phyloP scores from a whole-genome alignment of 2,797 vertebrate species.

The Melopsittacus undulatus region DNA sequence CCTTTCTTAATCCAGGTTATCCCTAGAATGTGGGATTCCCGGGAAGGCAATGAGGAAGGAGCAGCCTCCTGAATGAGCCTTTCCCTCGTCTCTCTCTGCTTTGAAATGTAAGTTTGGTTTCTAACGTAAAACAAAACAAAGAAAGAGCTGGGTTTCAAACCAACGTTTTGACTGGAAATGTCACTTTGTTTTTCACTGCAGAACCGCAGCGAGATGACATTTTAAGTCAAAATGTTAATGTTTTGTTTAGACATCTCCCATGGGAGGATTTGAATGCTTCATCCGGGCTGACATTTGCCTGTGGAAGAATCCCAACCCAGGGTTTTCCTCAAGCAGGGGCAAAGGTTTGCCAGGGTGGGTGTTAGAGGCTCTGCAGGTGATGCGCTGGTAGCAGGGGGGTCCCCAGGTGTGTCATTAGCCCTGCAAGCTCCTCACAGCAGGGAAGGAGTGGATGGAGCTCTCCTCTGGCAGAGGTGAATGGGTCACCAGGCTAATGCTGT shows the following conservation, averaged over 20 bases:
- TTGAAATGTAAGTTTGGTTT: neutral
- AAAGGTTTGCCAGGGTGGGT: neutral
- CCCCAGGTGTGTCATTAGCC: neutral
- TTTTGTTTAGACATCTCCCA: conserved; percentile 57
- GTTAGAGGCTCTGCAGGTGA: neutral
- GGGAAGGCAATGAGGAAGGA: neutral
- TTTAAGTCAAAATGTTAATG: conserved; percentile 67
- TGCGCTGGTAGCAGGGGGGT: neutral
- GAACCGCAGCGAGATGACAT: conserved; percentile 51
- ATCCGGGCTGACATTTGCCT: conserved; percentile 27
- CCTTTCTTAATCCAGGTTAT: neutral
- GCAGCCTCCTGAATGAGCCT: neutral
- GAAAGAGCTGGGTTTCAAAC: neutral
- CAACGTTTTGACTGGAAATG: conserved; percentile 60
- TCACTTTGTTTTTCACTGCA: conserved; percentile 64
- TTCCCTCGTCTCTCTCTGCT: neutral
- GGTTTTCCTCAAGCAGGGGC: neutral
- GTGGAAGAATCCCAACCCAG: neutral
- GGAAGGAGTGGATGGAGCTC: neutral
- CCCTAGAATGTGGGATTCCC: neutral
- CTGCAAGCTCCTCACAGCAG: accelerated
- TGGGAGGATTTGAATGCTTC: conserved; percentile 27
- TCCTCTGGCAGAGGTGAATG: accelerated
- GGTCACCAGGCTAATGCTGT: neutral
- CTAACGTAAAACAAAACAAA: conserved; percentile 9